These are phyloP conservation scores for Planiliza haematocheilus DNA, from an alignment of 2,113 vertebrate genomes.

Conservation along the genomic window DNA sequence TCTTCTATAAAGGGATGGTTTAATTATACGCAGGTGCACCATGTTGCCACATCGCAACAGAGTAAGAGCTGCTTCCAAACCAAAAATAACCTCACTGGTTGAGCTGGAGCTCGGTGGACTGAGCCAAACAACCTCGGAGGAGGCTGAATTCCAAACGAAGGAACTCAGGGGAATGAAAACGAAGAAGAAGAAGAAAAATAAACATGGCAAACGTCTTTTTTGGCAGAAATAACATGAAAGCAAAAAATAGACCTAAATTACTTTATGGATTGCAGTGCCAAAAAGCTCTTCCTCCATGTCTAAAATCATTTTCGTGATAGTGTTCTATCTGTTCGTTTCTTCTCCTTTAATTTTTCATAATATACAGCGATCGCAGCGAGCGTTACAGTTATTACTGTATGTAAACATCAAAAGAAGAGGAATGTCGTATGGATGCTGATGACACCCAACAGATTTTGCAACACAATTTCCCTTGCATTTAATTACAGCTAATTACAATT, in stretches of 20 bases:
- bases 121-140: conserved; percentile 12
- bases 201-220: too few species aligned
- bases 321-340: conserved; percentile 12
- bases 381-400: conserved; percentile 26
- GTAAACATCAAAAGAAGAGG: conserved; percentile 45
- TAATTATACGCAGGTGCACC: conserved; percentile 51
- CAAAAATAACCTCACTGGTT: conserved; percentile 9
- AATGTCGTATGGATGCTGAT: conserved; percentile 16
- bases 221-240: neutral
- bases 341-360: conserved; percentile 44
- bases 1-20: conserved; percentile 41
- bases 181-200: neutral
- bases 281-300: neutral
- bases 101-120: conserved; percentile 1
- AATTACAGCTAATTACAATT: conserved; percentile 19
- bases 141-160: conserved; percentile 13
- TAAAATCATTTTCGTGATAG: conserved; percentile 10
- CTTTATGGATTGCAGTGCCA: neutral
- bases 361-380: conserved; percentile 13
- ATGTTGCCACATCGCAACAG: conserved; percentile 36
- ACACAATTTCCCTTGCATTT: conserved; percentile 18
- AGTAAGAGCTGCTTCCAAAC: conserved; percentile 35
- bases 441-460: conserved; percentile 27
- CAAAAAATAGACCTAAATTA: neutral
- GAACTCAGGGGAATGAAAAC: neutral